Base-by-base conservation (phyloP, 1,140 invertebrate species). In the Dendrolimus punctatus region DNA sequence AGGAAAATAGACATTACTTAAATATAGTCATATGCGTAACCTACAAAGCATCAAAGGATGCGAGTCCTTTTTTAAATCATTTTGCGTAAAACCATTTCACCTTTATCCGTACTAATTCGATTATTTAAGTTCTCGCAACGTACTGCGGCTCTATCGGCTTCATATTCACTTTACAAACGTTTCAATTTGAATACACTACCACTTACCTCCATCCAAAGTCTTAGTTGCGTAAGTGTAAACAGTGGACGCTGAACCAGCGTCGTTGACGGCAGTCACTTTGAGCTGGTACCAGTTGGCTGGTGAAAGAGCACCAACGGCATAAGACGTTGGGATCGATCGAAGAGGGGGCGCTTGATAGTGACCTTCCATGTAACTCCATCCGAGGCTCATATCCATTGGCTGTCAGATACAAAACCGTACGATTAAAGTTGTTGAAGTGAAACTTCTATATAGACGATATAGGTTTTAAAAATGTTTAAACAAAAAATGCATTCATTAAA, bases 141-240 rank as follows among this genome's bases (percentile, higher is more conserved):
- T 3, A 23, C 3, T 23, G 23, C 23, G 23, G 23, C 23, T 23
- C 23, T 1, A 23, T 23, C 23, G 23, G 23, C 23, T 23, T 23
- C 23, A 3, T 23, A 23, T 23, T 23, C 37, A 42, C 40, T 49
- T n/a, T 5, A 8, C 47, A 49, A 39, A 49, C 38, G 36, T 8
- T 44, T 37, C 3, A 38, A 42, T 41, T 50, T 50, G 49, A 41
- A 50, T 36, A 39, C 36, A 36, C 45, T 8, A 39, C 41, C 72
- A 64, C 88, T 88, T 75, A 93, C 92, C 91, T 75, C 95, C 95
- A 62, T 91, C 91, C 42, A 92, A 73, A 7, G 92, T 94, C 48
- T 94, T 93, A 2, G 95, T 97, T 5, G 94, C 93, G 71, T 96
- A 94, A 64, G 93, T 91, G 80, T 94, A 94, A 50, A 92, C 86